Evolutionary conservation across 1,140 invertebrate genomes (phyloP), one percentile per base, ranked within the genome.

Genomic region (Drosophila navojoa): DNA sequence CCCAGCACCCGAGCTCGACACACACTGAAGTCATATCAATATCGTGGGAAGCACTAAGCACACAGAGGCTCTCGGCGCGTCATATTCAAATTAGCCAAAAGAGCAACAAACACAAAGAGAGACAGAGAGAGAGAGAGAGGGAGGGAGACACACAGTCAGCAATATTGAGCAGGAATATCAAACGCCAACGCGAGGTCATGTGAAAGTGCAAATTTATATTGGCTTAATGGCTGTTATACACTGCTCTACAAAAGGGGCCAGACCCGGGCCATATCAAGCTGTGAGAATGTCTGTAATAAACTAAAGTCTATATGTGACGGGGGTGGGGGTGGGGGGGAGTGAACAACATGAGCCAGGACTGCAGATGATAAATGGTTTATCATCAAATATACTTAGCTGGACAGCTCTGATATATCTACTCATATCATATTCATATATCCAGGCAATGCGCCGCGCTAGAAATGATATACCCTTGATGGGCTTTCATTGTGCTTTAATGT

Each of bases 131-230:
- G 19, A 22, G 16, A 22, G 50, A 60, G 29, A 22, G 19, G 19
- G 19, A 22, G 19, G 19, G 16, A 22, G 50, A 60, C 19, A 22
- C 19, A 22, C 19, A 22, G 19, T 22, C 19, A 22, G 19, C 19
- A 22, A 3, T 22, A 22, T 22, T 38, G 3, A 15, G 47, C 5
- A 27, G 42, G 44, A 42, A 35, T 38, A 61, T 57, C 73, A 55
- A 40, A n/a, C 44, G 45, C 29, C 60, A 29, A 63, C 49, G 44
- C 63, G 78, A 71, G 82, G 82, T 87, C 82, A 87, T 87, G 84
- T 79, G 82, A 87, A 89, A 87, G 82, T 89, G 82, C 84, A 89
- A 87, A 82, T 79, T 87, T 87, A 71, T 82, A 87, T 86, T 82
- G 66, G 82, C 67, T 79, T 82, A 79, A 87, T 87, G 79, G 84